Percentiles rank a stretch among this genome's conserved stretches.
phyloP scores from a whole-genome alignment of 2,113 vertebrate genomes.

The Ctenodactylus gundi region DNA sequence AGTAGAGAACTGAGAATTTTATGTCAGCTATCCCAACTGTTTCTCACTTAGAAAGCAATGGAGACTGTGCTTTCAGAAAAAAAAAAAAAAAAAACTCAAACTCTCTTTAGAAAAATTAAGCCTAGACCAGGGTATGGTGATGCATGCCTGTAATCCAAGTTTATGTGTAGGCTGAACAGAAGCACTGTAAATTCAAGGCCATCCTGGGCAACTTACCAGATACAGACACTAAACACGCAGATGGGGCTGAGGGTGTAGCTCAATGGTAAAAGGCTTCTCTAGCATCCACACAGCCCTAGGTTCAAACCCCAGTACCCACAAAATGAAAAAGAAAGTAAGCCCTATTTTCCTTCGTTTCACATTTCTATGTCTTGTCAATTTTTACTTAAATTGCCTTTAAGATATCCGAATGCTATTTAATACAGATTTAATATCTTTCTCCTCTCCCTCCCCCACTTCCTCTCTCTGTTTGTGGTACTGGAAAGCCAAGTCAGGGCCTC shows the following conservation, averaged over 20 bases:
- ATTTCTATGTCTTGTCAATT: constrained; percentile 15
- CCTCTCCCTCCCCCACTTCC: no score
- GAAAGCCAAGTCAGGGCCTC: no score
- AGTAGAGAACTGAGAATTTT: background rate
- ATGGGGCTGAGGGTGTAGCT: background rate
- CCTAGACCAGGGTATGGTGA: background rate
- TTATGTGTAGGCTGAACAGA: background rate
- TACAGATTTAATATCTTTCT: no score
- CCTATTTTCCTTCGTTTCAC: constrained; percentile 8
- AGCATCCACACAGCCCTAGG: background rate
- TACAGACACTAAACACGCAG: background rate
- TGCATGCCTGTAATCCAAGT: background rate
- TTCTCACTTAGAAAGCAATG: constrained; percentile 16
- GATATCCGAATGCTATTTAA: background rate
- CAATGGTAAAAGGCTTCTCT: background rate
- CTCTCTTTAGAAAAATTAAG: background rate
- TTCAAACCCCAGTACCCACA: background rate
- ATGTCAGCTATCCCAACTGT: background rate
- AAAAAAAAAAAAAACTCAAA: background rate
- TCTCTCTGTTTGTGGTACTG: no score
- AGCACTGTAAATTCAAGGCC: background rate
- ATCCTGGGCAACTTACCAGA: background rate
- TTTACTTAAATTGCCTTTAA: constrained; percentile 12
- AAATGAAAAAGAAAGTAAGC: background rate
- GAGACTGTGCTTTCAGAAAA: background rate